Evolutionary conservation across 2,888 invertebrate genomes (phyloP), one percentile per base, ranked within the genome.

Genomic region (Anodontia alba): DNA sequence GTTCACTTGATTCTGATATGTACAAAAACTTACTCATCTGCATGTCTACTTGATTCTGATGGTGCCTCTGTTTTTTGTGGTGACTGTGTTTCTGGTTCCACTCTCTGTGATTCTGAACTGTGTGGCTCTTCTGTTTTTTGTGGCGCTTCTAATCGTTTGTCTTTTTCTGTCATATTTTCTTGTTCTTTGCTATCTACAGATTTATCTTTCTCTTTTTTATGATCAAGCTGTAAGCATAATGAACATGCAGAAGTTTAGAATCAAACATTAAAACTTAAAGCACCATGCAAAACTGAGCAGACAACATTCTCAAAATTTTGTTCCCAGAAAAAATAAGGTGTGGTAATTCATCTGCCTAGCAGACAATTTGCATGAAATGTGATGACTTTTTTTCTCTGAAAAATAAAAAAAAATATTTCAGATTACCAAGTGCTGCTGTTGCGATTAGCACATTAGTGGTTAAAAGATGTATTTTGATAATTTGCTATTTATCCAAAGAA

Each of bases 201-300:
- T 62, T 66, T 46, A 23, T 54, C 54, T 71, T 51, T 51, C 31
- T 71, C n/a, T 33, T 71, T 51, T 51, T 67, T 67, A 67, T 20
- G 67, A 67, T 67, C 67, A 20, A 38, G 43, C 46, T 68, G 42
- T 3, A 49, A 57, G 38, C 0, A 7, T 31, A 31, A 49, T 29
- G 70, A 46, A 46, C n/a, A n/a, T n/a, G n/a, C n/a, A n/a, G n/a
- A 70, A n/a, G 33, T 43, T 43, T 43, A 43, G 43, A 43, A 43
- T 12, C 17, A 43, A 8, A 12, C 43, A 43, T 17, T 43, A 43
- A 43, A 43, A 43, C 43, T 43, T 43, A 43, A 43, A n/a, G n/a
- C n/a, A n/a, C n/a, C n/a, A n/a, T n/a, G n/a, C n/a, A n/a, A n/a
- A n/a, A n/a, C n/a, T n/a, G n/a, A n/a, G n/a, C n/a, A n/a, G n/a